Percentiles rank a stretch among this genome's conserved stretches.
phyloP scores from a whole-genome alignment of 2,113 vertebrate species.

The Psettodes erumei region DNA sequence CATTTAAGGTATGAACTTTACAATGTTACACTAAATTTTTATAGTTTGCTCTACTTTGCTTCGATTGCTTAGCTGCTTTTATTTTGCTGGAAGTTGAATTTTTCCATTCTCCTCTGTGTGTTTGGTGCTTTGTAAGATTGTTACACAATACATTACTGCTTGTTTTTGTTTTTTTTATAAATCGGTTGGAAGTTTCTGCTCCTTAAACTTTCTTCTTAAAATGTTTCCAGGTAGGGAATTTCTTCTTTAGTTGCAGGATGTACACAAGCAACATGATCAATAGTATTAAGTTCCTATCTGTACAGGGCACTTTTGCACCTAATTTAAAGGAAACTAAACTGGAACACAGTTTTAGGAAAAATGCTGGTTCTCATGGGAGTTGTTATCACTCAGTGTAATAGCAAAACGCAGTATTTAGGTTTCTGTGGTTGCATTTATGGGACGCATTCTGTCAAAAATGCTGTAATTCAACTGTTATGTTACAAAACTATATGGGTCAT shows the following conservation, averaged over 20 bases:
- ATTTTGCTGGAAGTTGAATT: background rate
- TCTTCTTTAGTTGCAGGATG: background rate
- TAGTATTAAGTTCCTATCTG: background rate
- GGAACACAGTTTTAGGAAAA: background rate
- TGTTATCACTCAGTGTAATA: background rate
- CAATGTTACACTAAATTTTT: background rate
- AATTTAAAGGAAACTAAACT: background rate
- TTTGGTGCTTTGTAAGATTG: background rate
- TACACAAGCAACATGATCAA: background rate
- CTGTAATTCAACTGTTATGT: conserved; percentile 6
- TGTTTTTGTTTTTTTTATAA: conserved; percentile 6
- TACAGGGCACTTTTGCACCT: background rate
- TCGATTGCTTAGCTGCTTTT: background rate
- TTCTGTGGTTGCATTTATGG: conserved; percentile 14
- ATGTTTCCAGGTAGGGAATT: background rate
- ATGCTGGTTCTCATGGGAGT: background rate
- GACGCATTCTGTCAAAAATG: conserved; percentile 1
- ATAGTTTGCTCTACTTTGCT: background rate
- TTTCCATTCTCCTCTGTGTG: background rate
- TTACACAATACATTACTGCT: background rate
- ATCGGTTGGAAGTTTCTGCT: background rate
- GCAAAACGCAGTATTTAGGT: background rate
- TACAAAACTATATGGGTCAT: conserved; percentile 8
- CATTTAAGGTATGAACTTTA: background rate
- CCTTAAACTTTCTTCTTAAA: too few relatives aligned